Conservation (phyloP, 2,888 invertebrate genomes). For the Pterostichus madidus region DNA sequence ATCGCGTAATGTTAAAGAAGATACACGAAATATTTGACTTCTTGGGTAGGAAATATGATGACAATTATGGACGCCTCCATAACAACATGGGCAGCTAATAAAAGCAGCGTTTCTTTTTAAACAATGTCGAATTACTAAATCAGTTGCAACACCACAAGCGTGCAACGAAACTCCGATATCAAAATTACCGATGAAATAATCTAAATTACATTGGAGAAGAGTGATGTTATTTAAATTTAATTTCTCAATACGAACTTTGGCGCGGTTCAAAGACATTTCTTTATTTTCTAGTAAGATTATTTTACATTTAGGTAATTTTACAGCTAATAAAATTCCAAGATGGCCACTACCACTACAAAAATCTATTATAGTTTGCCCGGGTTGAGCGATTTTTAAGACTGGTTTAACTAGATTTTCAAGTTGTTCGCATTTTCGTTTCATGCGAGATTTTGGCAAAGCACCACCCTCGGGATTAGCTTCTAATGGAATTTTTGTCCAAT, state of each 20-base stretch:
- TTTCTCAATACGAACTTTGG: constrained; percentile 83
- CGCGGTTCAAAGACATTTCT: constrained; percentile 89
- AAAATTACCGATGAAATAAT: constrained; percentile 90
- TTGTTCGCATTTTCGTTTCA: constrained; percentile 90
- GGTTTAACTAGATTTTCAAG: constrained; percentile 90
- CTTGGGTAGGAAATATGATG: constrained; percentile 90
- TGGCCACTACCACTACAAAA: constrained; percentile 98
- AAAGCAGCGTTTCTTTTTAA: constrained; percentile 87
- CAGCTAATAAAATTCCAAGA: constrained; percentile 91
- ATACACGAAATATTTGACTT: constrained; percentile 82
- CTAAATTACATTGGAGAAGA: constrained; percentile 93
- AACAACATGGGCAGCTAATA: constrained; percentile 96
- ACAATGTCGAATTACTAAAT: constrained; percentile 93
- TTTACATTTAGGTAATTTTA: constrained; percentile 87
- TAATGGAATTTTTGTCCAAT: constrained; percentile 87
- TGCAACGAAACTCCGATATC: constrained; percentile 94
- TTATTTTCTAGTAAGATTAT: constrained; percentile 95
- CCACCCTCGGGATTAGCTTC: constrained; percentile 89
- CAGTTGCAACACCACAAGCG: constrained; percentile 97
- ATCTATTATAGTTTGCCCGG: constrained; percentile 89
- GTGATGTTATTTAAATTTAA: constrained; percentile 86
- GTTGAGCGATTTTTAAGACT: constrained; percentile 84
- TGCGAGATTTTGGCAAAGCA: constrained; percentile 86
- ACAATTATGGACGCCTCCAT: constrained; percentile 91
- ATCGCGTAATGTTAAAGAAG: constrained; percentile 78